Percentiles rank a stretch among this genome's conserved stretches.
phyloP scores from a whole-genome alignment of 2,888 invertebrate genomes.

The Hirtodrosophila cameraria region DNA sequence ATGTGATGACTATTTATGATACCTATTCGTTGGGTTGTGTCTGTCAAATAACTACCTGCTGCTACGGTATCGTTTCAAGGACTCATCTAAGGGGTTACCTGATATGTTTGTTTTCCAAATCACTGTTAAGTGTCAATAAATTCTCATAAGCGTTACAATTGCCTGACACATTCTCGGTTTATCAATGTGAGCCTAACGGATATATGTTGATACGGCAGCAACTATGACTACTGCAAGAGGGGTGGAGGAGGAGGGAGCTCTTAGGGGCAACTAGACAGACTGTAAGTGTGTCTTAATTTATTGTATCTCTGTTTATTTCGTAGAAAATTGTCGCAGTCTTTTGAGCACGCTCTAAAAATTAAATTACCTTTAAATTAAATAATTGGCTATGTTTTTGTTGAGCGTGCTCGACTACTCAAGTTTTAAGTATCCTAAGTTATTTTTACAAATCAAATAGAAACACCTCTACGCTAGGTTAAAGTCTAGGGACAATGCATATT shows the following conservation, averaged over 20 bases:
- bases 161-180: constrained; percentile 56
- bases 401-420: no score
- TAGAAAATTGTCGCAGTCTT: constrained; percentile 30
- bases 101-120: constrained; percentile 48
- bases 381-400: no score
- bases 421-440: no score
- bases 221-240: not conserved
- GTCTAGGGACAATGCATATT: no score
- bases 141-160: constrained; percentile 70
- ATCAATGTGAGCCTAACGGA: constrained; percentile 46
- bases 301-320: constrained; percentile 26
- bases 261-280: not conserved
- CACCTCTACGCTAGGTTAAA: no score
- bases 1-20: constrained; percentile 81
- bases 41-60: constrained; percentile 33
- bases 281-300: constrained; percentile 60
- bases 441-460: no score
- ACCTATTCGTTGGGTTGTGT: constrained; percentile 53
- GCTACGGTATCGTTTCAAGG: constrained; percentile 2
- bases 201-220: constrained; percentile 36
- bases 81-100: constrained; percentile 8
- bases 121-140: constrained; percentile 73
- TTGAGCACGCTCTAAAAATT: constrained; percentile 12
- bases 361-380: not conserved
- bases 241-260: no score